Evolutionary conservation across 2,113 vertebrate species (phyloP), one percentile per base, ranked within the genome.

Genomic region (Thalassarche chlororhynchos): DNA sequence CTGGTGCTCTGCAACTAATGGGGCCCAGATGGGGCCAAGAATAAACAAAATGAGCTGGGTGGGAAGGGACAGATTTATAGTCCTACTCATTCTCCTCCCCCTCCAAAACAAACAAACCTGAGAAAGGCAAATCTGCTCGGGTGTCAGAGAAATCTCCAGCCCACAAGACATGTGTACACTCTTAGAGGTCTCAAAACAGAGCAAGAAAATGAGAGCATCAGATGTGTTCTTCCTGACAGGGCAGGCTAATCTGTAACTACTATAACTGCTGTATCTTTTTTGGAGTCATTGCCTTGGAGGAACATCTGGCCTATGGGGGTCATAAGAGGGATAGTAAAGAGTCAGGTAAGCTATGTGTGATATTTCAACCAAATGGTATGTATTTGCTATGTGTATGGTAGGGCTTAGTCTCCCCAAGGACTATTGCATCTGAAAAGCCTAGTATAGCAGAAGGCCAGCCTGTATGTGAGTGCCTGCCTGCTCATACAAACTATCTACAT

Each of bases 11-110:
- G 74, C 57, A 95, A 29, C 74, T 96, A 97, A 95, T 82, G 25
- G 70, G 74, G 52, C 44, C 91, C 95, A 96, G 74, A 96, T 96
- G 96, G 84, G 66, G 18, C 60, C 29, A 55, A 65, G 49, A 87
- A 79, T 19, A 93, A 91, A 95, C 0, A 0, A 82, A 93, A 57
- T 76, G 20, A 96, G 14, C 84, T 85, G 65, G 40, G 70, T 91
- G 51, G 61, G 32, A 87, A 91, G 70, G 78, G 66, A 54, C n/a
- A 65, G 89, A 96, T 94, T 96, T 96, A 92, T 69, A 92, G 74
- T n/a, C 61, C 69, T 84, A 76, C n/a, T 87, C 42, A 28, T 93
- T 96, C 47, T 88, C 29, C 26, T 70, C 34, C 54, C 26, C 26
- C 42, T 93, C 34, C 36, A 96, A 94, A 95, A 65, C 46, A 94